Conservation (phyloP, 2,888 invertebrate genomes). For the Coenonympha glycerion region DNA sequence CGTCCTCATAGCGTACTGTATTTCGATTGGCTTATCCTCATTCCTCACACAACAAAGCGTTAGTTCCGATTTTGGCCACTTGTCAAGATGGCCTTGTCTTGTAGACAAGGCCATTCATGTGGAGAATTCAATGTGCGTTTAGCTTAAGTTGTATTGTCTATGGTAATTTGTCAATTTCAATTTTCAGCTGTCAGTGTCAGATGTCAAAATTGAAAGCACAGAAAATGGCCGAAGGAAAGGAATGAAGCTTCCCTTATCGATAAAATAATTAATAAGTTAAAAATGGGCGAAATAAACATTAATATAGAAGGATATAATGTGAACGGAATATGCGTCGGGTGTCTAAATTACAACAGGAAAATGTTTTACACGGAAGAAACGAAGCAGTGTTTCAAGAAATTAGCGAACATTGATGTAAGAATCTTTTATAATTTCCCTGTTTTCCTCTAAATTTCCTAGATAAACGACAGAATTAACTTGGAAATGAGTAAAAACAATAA, state of each 20-base stretch:
- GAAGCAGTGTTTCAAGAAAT: constrained; percentile 51
- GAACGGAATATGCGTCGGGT: constrained; percentile 67
- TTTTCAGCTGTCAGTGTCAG: too few relatives aligned
- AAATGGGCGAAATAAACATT: constrained; percentile 66
- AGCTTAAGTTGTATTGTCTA: too few relatives aligned
- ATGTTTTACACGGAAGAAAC: constrained; percentile 54
- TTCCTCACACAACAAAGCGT: too few relatives aligned
- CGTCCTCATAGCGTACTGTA: too few relatives aligned
- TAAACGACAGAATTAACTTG: neutral
- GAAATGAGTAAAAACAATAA: neutral
- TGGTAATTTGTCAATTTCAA: too few relatives aligned
- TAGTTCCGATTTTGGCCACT: too few relatives aligned
- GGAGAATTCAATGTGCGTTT: too few relatives aligned
- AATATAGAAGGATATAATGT: constrained; percentile 71
- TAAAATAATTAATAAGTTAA: constrained; percentile 41
- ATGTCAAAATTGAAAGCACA: constrained; percentile 19
- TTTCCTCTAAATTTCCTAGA: neutral
- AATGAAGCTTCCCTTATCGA: constrained; percentile 56
- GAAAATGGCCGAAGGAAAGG: constrained; percentile 67
- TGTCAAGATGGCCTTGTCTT: too few relatives aligned
- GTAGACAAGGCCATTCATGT: too few relatives aligned
- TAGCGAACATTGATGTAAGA: constrained; percentile 64
- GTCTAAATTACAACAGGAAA: constrained; percentile 61
- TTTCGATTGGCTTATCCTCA: too few relatives aligned
- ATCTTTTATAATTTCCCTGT: neutral